Evolutionary conservation across 2,888 invertebrate species (phyloP).

Genomic region (Perdita meconis): DNA sequence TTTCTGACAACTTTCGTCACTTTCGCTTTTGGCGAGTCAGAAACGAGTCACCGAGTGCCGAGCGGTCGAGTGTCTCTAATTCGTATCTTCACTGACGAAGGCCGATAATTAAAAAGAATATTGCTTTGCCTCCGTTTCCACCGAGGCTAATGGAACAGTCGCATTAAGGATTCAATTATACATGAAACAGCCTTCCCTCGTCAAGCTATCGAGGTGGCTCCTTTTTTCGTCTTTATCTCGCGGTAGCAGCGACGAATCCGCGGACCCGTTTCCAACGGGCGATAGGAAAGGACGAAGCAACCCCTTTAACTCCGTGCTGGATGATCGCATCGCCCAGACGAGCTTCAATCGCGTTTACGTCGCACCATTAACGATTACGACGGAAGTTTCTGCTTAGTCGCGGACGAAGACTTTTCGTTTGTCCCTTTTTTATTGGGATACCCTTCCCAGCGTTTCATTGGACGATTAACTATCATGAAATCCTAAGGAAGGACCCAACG

Average conservation of each 20-base stretch:
- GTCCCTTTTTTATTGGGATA: no score
- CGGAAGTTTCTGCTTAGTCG: slow-evolving; percentile 12
- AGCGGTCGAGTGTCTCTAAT: no score
- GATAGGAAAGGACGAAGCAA: background rate
- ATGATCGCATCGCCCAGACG: background rate
- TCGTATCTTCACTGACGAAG: slow-evolving; percentile 51
- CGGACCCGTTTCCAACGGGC: background rate
- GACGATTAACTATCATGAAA: no score
- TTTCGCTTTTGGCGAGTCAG: no score
- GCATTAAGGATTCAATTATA: slow-evolving; percentile 70
- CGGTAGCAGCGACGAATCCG: slow-evolving; percentile 12
- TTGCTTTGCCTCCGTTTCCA: slow-evolving; percentile 69
- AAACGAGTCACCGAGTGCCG: no score
- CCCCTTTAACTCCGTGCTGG: slow-evolving; percentile 5
- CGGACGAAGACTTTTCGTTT: background rate
- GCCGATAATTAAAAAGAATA: slow-evolving; percentile 73
- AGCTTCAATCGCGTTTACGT: background rate
- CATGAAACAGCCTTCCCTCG: background rate
- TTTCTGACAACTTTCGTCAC: no score
- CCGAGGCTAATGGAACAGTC: slow-evolving; percentile 62
- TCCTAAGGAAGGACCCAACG: slow-evolving; percentile 47
- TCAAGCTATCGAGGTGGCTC: background rate
- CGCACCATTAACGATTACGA: slow-evolving; percentile 31
- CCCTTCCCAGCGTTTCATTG: no score
- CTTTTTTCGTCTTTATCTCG: slow-evolving; percentile 35